Base-by-base conservation (phyloP, 1,140 invertebrate species). In the Listronotus bonariensis region DNA sequence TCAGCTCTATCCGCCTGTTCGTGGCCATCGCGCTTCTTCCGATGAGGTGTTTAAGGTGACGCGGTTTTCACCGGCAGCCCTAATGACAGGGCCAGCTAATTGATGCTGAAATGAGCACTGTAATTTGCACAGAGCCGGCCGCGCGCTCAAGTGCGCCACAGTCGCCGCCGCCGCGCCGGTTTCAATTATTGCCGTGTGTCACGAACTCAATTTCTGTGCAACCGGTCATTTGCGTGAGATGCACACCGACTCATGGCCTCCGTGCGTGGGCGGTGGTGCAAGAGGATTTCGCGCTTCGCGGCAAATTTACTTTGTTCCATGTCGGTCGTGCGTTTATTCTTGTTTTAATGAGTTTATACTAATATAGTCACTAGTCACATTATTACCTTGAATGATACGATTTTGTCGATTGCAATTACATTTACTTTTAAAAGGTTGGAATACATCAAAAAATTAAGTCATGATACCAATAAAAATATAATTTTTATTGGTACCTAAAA, bases 51-150 rank as follows among this genome's bases (percentile, higher is more conserved):
- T 32, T 26, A 36, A 54, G 60, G 60, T 61, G 64, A 51, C 64
- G 64, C 18, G 17, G 40, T 67, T 67, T 68, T 70, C 64, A 72
- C 69, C 70, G 72, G 69, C 69, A 68, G 63, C 63, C 66, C 49
- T 75, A 75, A 75, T 75, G 66, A 75, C 74, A 75, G 71, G 72
- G 74, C 71, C 55, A 68, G 67, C 72, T 75, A 75, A 75, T 75
- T 75, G 74, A 75, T 67, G 68, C 69, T 64, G 69, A 67, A 75
- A 74, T 73, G 74, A 68, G 69, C 72, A 63, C 71, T 75, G 66
- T 74, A 75, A 75, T 75, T 67, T 69, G 68, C 55, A 57, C 64
- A 54, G 60, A 67, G 55, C 52, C 57, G 43, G 67, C 68, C 72
- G 68, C 70, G 53, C 68, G 46, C 64, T 70, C 69, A 72, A 64